Percentiles rank a stretch among this genome's conserved stretches.
These are phyloP conservation scores for Spodoptera littoralis DNA, from an alignment of 2,888 invertebrate species.

Conservation along the genomic window DNA sequence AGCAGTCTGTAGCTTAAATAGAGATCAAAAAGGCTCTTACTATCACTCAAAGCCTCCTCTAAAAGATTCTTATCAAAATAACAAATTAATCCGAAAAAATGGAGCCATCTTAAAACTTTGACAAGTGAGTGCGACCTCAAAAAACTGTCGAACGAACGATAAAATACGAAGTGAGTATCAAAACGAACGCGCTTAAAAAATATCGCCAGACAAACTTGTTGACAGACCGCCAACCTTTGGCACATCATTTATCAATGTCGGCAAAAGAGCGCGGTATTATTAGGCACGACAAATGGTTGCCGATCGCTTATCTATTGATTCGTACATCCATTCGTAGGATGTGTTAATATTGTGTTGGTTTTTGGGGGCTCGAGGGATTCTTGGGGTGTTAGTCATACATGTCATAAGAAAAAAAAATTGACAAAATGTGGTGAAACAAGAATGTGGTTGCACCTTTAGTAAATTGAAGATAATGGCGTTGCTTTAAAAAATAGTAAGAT, in stretches of 20 bases:
- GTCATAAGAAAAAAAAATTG: too few species aligned
- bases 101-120: slow-evolving; percentile 28
- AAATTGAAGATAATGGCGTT: too few species aligned
- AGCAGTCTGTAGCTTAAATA: too few species aligned
- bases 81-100: slow-evolving; percentile 10
- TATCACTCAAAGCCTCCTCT: too few species aligned
- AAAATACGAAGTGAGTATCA: slow-evolving; percentile 12
- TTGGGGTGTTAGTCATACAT: too few species aligned
- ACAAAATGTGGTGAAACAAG: too few species aligned
- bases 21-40: too few species aligned
- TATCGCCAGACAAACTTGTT: slow-evolving; percentile 67
- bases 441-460: too few species aligned
- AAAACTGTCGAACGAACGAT: slow-evolving; percentile 38
- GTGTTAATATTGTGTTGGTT: slow-evolving; percentile 63
- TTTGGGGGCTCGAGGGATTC: slow-evolving; percentile 42
- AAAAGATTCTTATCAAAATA: too few species aligned
- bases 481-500: too few species aligned
- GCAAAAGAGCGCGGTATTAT: slow-evolving; percentile 64
- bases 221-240: slow-evolving; percentile 69
- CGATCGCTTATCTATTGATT: slow-evolving; percentile 75
- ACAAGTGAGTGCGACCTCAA: slow-evolving; percentile 20
- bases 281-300: slow-evolving; percentile 74
- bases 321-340: slow-evolving; percentile 60
- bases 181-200: slow-evolving; percentile 59
- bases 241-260: slow-evolving; percentile 71